A percentile compares a stretch with the other conserved stretches of the same genome.
phyloP scores from a whole-genome alignment of 2,888 invertebrate species.

The Aleiodes testaceus region DNA sequence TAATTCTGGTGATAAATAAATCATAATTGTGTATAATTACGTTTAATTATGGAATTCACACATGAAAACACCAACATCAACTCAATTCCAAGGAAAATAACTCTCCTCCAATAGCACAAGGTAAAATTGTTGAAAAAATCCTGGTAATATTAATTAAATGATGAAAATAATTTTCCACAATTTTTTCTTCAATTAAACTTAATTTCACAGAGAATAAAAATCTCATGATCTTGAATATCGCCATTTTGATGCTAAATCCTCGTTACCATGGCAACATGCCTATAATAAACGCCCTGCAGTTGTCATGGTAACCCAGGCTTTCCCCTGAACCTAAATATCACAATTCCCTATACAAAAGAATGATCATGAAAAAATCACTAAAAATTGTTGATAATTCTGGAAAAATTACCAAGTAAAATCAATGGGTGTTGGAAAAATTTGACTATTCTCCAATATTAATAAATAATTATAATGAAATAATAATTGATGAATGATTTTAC shows the following conservation, averaged over 20 bases:
- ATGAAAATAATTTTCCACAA: background rate
- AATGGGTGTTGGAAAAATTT: background rate
- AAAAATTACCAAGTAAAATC: background rate
- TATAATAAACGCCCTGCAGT: slow-evolving; percentile 49
- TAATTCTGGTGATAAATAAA: no score
- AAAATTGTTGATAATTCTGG: background rate
- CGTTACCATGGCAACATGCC: slow-evolving; percentile 45
- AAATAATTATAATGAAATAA: no score
- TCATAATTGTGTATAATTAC: no score
- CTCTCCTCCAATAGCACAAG: no score
- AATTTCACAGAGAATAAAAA: background rate
- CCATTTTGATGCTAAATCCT: slow-evolving; percentile 48
- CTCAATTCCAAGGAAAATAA: no score
- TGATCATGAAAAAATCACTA: background rate
- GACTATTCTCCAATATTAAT: background rate
- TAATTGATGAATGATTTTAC: background rate
- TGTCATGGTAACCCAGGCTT: slow-evolving; percentile 58
- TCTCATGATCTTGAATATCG: slow-evolving; percentile 4
- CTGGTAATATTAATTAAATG: background rate
- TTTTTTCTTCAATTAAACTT: background rate
- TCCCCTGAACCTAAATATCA: slow-evolving; percentile 22
- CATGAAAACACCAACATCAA: background rate
- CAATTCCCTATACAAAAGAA: background rate
- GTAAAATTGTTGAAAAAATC: background rate
- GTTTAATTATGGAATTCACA: background rate